Evolutionary conservation across 2,888 invertebrate genomes (phyloP), one percentile per base, ranked within the genome.

Genomic region (Phasia obesa): DNA sequence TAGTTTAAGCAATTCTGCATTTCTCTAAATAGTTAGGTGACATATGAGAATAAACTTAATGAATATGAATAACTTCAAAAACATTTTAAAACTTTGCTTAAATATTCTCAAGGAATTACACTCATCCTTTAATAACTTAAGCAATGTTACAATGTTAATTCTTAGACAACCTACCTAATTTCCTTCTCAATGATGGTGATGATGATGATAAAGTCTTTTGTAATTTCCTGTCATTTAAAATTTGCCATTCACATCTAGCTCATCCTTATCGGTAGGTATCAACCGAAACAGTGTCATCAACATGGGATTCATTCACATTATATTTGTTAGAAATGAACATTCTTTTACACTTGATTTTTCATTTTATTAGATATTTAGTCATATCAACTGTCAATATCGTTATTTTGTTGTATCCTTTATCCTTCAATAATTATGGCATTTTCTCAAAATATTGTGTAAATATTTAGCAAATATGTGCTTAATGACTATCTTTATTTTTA

Each of bases 151-250:
- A 62, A 70, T 47, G 25, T 51, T 76, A 83, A 79, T 49, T 75
- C 67, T 73, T 35, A 64, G 67, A 62, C 60, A 60, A 71, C 44
- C 76, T 79, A 76, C 79, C 75, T 79, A 83, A 79, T 83, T 83
- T 79, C 83, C 79, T 83, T 79, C 75, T 79, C 71, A 79, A 75
- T 49, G 44, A 65, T 75, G 74, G 17, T 65, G 55, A 65, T 15
- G 74, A 25, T 65, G 55, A 65, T 15, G 81, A 83, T 83, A 83
- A 83, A 71, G 79, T 79, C 79, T 71, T 71, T 70, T 71, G 83
- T 83, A 83, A 83, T 83, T 83, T 83, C 83, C 83, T 83, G 83
- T 79, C 79, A 76, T 83, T 83, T 76, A 70, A 71, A 71, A 60
- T 62, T 76, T 49, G 53, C 47, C 60, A 77, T 53, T 42, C 47